Evolutionary conservation across 1,140 invertebrate species (phyloP), one percentile per base, ranked within the genome.

Genomic region (Aphidius ervi): DNA sequence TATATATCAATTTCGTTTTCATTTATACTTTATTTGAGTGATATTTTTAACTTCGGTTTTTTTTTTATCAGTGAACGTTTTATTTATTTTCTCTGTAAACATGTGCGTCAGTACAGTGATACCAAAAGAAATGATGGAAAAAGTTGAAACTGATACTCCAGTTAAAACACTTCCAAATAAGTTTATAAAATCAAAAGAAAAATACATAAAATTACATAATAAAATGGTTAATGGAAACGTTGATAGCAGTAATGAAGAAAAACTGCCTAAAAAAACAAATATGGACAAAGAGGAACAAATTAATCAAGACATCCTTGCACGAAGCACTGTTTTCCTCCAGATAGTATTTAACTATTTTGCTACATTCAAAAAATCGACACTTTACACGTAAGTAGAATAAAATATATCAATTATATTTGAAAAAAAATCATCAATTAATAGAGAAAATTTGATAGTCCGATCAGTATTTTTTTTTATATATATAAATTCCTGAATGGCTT

Each of bases 81-180:
- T 31, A 31, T 31, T 31, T n/a, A 47, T 41, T 20, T 16, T 37
- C 40, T n/a, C 6, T 16, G 20, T 58, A 9, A 61, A 48, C 58
- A 75, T 76, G 75, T 77, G 75, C 47, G 71, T 76, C 23, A 71
- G 75, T 47, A 70, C 72, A 55, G 42, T 68, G 39, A 61, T 43
- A 62, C 10, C 46, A 43, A 62, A 63, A 1, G 63, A 63, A 6
- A 46, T 49, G 49, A 46, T 49, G 49, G 23, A 54, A 6, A 37
- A 46, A 42, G 23, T 8, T 10, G 47, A 41, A 4, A 53, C 54
- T 16, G 43, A 43, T 7, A n/a, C 58, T 42, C 39, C 46, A 41
- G 48, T 46, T 10, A 31, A 59, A 52, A 57, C 63, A 31, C 53
- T 50, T 16, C 39, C 61, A 20, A 64, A 20, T 39, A 69, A 65